Evolutionary conservation across 2,113 vertebrate genomes (phyloP).

Genomic region (Phrynosoma blainvillii): DNA sequence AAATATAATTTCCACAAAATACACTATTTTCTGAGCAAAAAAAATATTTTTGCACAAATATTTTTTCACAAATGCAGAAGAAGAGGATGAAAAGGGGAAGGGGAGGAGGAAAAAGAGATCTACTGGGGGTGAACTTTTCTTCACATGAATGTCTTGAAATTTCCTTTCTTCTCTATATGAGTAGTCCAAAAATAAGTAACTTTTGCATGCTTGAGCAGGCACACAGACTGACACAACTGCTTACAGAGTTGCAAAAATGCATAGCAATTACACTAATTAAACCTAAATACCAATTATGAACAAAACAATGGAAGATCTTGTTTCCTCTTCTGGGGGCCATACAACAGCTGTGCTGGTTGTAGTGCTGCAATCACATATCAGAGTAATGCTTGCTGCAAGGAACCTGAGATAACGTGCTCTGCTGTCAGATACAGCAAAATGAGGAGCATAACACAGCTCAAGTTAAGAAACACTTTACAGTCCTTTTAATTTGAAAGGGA

Average conservation of each 20-base stretch:
- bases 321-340: not conserved
- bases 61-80: too few species aligned
- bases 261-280: constrained; percentile 14
- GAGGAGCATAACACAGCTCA: not conserved
- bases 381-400: not conserved
- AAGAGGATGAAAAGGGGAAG: too few species aligned
- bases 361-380: not conserved
- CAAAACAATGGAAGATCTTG: constrained; percentile 9
- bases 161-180: too few species aligned
- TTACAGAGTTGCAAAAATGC: not conserved
- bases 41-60: too few species aligned
- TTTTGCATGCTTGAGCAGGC: too few species aligned
- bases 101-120: too few species aligned
- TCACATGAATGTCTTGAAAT: too few species aligned
- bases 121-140: too few species aligned
- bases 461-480: not conserved
- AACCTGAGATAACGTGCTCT: not conserved
- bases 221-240: not conserved
- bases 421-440: not conserved
- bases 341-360: not conserved
- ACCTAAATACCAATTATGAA: constrained; percentile 3
- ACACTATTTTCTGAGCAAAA: too few species aligned
- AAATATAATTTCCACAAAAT: too few species aligned
- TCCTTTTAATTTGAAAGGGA: not conserved
- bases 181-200: too few species aligned